Conservation (phyloP, 2,113 vertebrate genomes). For the Cebidichthys violaceus region DNA sequence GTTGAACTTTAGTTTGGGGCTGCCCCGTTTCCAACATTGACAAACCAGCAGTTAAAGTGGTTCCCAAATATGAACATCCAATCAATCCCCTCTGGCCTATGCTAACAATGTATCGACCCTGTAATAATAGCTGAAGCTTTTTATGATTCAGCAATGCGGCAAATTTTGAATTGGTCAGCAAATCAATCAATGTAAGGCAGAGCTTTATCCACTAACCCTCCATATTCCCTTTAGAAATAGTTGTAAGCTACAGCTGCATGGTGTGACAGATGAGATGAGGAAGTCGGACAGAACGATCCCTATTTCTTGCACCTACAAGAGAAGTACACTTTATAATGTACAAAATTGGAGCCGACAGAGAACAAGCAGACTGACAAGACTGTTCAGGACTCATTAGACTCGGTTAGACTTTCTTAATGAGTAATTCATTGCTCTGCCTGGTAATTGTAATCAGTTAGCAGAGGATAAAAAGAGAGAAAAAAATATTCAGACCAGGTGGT, state of each 20-base stretch:
- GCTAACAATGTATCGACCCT: constrained; percentile 50
- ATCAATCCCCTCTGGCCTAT: constrained; percentile 38
- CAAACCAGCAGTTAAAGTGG: constrained; percentile 25
- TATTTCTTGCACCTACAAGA: constrained; percentile 13
- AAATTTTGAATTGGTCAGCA: constrained; percentile 38
- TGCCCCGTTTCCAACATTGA: constrained; percentile 7
- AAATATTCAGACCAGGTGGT: constrained; percentile 67
- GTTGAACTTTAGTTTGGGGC: constrained; percentile 14
- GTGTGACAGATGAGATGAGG: constrained; percentile 36
- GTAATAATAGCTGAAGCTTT: constrained; percentile 44
- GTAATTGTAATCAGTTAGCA: constrained; percentile 68
- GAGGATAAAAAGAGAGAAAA: constrained; percentile 34
- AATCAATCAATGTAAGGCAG: constrained; percentile 36
- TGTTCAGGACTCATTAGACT: constrained; percentile 55
- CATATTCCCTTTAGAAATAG: constrained; percentile 31
- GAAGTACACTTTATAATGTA: background rate
- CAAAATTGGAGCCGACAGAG: constrained; percentile 42
- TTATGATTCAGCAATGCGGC: constrained; percentile 46
- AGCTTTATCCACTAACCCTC: constrained; percentile 36
- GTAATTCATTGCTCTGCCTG: constrained; percentile 56
- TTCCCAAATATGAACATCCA: constrained; percentile 45
- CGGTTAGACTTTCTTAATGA: constrained; percentile 60
- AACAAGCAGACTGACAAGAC: constrained; percentile 54
- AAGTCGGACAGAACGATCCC: constrained; percentile 30
- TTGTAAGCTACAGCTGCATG: background rate